Evolutionary conservation across 2,113 vertebrate genomes (phyloP).

Genomic region (Amia ocellicauda): DNA sequence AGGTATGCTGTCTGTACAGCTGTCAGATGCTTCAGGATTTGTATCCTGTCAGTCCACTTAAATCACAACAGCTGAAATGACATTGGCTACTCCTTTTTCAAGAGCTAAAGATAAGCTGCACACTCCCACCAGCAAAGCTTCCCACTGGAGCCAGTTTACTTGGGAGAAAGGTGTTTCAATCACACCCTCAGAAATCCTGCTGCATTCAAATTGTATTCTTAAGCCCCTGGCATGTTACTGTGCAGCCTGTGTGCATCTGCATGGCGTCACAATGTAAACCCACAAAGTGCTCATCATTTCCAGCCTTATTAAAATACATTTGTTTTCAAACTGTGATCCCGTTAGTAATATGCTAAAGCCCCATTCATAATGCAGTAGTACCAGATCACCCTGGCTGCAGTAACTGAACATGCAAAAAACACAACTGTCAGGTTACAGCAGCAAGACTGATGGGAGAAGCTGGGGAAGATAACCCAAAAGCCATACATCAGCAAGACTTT

Average conservation of each 20-base stretch:
- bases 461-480: not conserved
- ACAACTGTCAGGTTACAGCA: constrained; percentile 1
- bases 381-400: not conserved
- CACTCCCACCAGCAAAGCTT: constrained; percentile 29
- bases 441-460: constrained; percentile 5
- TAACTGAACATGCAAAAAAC: constrained; percentile 15
- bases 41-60: constrained; percentile 63
- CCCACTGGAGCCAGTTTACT: constrained; percentile 12
- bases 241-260: not conserved
- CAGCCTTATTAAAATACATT: not conserved
- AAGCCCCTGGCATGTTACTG: constrained; percentile 30
- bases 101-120: constrained; percentile 40
- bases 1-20: constrained; percentile 69
- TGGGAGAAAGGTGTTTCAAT: constrained; percentile 22
- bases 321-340: constrained; percentile 1
- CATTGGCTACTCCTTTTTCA: constrained; percentile 39
- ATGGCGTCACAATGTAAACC: not conserved
- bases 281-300: not conserved
- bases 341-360: constrained; percentile 6
- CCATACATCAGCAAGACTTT: not conserved
- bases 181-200: not conserved
- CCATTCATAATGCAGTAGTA: not conserved
- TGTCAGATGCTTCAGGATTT: constrained; percentile 67
- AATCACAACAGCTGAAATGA: constrained; percentile 84
- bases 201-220: constrained; percentile 2